A percentile compares a stretch with the other conserved stretches of the same genome.
phyloP scores from a whole-genome alignment of 2,797 vertebrate species.

The Syngnathus acus region DNA sequence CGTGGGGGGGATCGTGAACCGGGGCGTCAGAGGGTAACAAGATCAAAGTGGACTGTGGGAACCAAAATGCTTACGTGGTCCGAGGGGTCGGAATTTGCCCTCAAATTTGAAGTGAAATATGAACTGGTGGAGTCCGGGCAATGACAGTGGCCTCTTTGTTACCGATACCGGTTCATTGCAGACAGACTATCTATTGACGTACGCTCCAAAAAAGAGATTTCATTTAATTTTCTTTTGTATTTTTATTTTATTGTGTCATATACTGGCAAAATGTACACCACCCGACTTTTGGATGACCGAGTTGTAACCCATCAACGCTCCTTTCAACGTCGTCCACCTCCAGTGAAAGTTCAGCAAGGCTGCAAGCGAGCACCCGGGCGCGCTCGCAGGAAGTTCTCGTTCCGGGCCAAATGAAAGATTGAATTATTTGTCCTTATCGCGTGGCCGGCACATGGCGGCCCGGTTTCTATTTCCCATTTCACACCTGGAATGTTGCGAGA shows the following conservation, averaged over 20 bases:
- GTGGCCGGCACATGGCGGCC: conserved; percentile 45
- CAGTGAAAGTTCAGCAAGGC: conserved; percentile 41
- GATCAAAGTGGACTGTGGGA: background rate
- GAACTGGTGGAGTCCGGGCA: background rate
- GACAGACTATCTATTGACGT: background rate
- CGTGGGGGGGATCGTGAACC: conserved; percentile 21
- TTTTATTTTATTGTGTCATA: too few species aligned
- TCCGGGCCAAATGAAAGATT: conserved; percentile 21
- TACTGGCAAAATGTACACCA: too few species aligned
- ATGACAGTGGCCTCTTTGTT: background rate
- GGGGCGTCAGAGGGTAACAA: background rate
- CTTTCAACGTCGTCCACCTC: too few species aligned
- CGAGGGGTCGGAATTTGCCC: background rate
- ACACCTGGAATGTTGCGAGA: conserved; percentile 56
- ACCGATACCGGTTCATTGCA: background rate
- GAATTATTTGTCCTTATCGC: conserved; percentile 60
- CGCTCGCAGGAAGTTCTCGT: conserved; percentile 14
- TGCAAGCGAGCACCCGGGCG: conserved; percentile 49
- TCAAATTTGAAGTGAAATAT: background rate
- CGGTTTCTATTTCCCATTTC: conserved; percentile 63
- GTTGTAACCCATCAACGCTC: too few species aligned
- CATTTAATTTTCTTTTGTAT: too few species aligned
- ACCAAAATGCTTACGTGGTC: background rate
- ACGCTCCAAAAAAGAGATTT: background rate
- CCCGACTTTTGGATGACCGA: too few species aligned